These are phyloP conservation scores for Scolopax mira DNA, from an alignment of 2,113 vertebrate species.

Conservation along the genomic window DNA sequence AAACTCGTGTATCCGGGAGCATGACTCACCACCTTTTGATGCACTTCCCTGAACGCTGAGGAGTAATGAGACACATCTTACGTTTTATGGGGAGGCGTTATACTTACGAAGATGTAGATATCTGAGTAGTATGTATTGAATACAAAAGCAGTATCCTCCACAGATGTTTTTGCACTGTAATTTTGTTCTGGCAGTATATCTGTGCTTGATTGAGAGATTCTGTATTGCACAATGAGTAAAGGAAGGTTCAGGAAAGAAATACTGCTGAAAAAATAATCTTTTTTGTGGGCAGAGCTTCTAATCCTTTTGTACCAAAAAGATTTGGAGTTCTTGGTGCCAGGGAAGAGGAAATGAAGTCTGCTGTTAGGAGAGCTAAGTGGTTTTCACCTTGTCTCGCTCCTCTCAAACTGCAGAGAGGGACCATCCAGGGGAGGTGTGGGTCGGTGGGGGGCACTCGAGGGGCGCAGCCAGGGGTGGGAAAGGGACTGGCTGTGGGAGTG, in stretches of 20 bases:
- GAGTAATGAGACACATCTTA: background rate
- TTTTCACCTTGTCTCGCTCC: background rate
- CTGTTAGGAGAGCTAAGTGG: background rate
- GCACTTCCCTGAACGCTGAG: background rate
- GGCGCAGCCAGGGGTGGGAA: background rate
- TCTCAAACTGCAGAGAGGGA: background rate
- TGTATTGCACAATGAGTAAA: background rate
- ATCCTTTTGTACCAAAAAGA: background rate
- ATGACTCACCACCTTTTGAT: background rate
- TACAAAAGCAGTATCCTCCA: background rate
- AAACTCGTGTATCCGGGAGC: background rate
- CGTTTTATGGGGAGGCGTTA: background rate
- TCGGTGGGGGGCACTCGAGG: rapidly evolving
- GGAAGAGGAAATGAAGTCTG: background rate
- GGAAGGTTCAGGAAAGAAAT: background rate
- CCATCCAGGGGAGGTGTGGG: rapidly evolving
- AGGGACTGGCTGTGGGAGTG: background rate
- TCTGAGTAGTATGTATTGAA: background rate
- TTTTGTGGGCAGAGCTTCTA: background rate
- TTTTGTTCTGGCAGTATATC: background rate
- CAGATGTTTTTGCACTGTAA: background rate
- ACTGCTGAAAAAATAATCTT: background rate
- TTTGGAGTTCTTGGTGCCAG: background rate
- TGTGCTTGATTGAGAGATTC: background rate
- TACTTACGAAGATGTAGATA: background rate